These are phyloP conservation scores for Pheosia gnoma DNA, from an alignment of 2,888 invertebrate species.

Conservation along the genomic window DNA sequence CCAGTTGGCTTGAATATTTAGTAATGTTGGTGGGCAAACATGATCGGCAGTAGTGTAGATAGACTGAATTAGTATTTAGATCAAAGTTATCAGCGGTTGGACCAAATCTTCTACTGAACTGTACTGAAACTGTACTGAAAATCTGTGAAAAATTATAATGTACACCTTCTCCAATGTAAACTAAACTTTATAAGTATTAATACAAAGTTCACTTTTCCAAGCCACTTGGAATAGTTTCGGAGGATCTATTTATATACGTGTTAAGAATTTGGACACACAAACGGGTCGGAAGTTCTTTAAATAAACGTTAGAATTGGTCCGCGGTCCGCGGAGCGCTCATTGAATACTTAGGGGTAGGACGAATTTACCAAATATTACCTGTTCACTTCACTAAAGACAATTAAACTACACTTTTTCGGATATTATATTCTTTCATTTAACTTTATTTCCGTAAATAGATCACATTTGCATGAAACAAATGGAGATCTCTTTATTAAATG, in stretches of 20 bases:
- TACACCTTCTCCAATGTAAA: not conserved
- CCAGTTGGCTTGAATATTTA: not conserved
- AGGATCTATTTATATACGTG: constrained; percentile 24
- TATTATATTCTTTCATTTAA: no score
- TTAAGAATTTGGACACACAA: constrained; percentile 32
- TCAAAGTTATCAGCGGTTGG: no score
- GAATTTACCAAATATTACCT: not conserved
- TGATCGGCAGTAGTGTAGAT: no score
- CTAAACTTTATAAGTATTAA: not conserved
- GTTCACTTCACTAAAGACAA: no score
- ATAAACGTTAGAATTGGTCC: constrained; percentile 16
- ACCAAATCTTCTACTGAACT: no score
- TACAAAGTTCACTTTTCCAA: constrained; percentile 6
- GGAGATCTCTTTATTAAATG: not conserved
- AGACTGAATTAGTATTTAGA: no score
- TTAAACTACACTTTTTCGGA: no score
- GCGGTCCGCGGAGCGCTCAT: constrained; percentile 1
- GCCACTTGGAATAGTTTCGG: constrained; percentile 4
- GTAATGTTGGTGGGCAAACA: not conserved
- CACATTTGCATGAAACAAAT: no score
- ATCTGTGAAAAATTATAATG: not conserved
- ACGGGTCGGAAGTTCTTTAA: constrained; percentile 31
- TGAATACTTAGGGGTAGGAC: constrained; percentile 1
- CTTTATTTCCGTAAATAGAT: no score
- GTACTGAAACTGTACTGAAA: no score